Base-by-base conservation (phyloP, 2,888 invertebrate genomes). In the Andrena praecox region DNA sequence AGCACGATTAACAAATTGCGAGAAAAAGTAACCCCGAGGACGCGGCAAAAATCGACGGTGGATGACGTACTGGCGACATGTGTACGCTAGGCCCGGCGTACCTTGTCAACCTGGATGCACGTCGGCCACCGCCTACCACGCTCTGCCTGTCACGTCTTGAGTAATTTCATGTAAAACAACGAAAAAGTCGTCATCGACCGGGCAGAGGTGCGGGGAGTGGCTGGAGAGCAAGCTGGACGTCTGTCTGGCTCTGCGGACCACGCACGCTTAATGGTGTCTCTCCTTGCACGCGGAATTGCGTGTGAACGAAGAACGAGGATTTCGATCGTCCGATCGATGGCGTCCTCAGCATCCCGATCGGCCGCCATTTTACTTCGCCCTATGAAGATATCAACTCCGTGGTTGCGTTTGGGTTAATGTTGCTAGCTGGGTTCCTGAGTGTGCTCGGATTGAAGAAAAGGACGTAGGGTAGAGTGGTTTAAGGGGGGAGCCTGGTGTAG, bases 1-100 rank as follows among this genome's bases (percentile, higher is more conserved):
- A 89, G 86, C 86, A 82, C 88, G 91, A 91, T 91, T 92, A 92
- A 92, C 91, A 92, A 92, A 92, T 92, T 92, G 90, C 77, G 89
- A 85, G 90, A 92, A 92, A 92, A 92, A 92, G 89, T 90, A 87
- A 91, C 87, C 89, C 87, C 56, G 87, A 77, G 86, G 80, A 84
- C 86, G 85, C 80, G 77, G 48, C 24, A 66, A 72, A 16, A 78
- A 85, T 81, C 77, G 80, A 69, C 73, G 29, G 16, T 62, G 80
- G 78, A 78, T 74, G 77, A 60, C 71, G 67, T 72, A 85, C 75
- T 50, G 74, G n/a, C 54, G 72, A 83, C 82, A 50, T 80, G 70
- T 84, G 84, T 78, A 77, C 77, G 80, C 77, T 84, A 80, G 84
- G 72, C 80, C 77, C 66, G 63, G 42, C 79, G 80, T 87, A 76